A percentile compares a stretch with the other conserved stretches of the same genome.
These are phyloP conservation scores for Oostethus manadensis DNA, from an alignment of 2,113 vertebrate genomes.

Conservation along the genomic window DNA sequence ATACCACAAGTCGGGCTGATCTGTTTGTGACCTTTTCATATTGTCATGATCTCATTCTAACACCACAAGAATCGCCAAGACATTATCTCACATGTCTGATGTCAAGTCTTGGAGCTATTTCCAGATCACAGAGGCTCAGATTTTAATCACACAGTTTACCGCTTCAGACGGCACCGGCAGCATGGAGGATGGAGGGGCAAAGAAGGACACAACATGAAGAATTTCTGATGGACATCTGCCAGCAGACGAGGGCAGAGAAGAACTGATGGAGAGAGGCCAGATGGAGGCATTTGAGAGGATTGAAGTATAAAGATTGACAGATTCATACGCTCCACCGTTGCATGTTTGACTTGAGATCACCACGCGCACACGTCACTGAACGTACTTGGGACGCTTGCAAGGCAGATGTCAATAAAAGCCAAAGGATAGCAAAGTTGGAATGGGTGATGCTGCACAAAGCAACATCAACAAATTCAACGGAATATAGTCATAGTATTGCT, in stretches of 20 bases:
- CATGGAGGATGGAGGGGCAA: conserved; percentile 55
- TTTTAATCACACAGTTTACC: conserved; percentile 53
- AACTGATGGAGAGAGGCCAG: not conserved
- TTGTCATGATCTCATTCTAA: conserved; percentile 5
- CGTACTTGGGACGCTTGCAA: not conserved
- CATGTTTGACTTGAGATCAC: not conserved
- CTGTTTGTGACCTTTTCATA: not conserved
- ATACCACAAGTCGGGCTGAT: no score
- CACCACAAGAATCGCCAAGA: conserved; percentile 5
- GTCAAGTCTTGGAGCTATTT: conserved; percentile 71
- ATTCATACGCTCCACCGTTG: not conserved
- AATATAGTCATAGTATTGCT: no score
- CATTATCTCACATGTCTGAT: conserved; percentile 65
- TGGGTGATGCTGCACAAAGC: not conserved
- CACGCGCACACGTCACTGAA: not conserved
- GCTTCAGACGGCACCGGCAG: conserved; percentile 53
- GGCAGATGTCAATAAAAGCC: no score
- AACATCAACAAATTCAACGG: no score
- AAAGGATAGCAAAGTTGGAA: not conserved
- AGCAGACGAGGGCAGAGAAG: conserved; percentile 27
- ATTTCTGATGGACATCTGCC: conserved; percentile 47
- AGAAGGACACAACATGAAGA: conserved; percentile 57
- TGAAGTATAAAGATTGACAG: conserved; percentile 9
- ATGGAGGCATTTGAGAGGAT: not conserved
- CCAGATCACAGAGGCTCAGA: conserved; percentile 52